Percentiles rank a stretch among this genome's conserved stretches.
Conservation (phyloP, 2,797 vertebrate genomes). For the Propithecus deckenii region DNA sequence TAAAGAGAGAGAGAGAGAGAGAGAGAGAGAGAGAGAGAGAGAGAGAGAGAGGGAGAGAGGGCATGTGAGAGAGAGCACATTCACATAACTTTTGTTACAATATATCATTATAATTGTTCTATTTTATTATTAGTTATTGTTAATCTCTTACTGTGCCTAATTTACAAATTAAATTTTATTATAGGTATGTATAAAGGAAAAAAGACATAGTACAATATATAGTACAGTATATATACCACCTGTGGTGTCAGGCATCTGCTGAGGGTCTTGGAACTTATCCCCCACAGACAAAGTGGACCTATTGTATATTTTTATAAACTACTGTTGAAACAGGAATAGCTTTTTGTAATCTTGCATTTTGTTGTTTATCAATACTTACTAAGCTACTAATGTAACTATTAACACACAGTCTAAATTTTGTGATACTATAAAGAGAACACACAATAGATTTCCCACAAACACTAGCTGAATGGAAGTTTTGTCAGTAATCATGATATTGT, state of each 20-base stretch:
- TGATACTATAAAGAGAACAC: not conserved
- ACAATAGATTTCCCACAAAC: not conserved
- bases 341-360: not conserved
- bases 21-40: not conserved
- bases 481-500: constrained; percentile 8
- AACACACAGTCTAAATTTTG: not conserved
- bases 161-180: not conserved
- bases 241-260: not conserved
- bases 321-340: not conserved
- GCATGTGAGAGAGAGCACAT: too few relatives aligned
- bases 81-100: not conserved
- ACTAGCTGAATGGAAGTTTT: not conserved
- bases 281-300: not conserved
- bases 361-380: not conserved
- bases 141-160: not conserved
- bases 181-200: not conserved
- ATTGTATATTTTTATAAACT: not conserved
- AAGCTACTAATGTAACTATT: not conserved
- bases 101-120: not conserved
- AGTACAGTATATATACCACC: not conserved
- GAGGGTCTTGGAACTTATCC: not conserved
- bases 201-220: not conserved
- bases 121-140: not conserved
- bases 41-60: too few relatives aligned
- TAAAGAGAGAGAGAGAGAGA: not conserved